phyloP scores from a whole-genome alignment of 2,113 vertebrate genomes.

The Amphiprion percula region DNA sequence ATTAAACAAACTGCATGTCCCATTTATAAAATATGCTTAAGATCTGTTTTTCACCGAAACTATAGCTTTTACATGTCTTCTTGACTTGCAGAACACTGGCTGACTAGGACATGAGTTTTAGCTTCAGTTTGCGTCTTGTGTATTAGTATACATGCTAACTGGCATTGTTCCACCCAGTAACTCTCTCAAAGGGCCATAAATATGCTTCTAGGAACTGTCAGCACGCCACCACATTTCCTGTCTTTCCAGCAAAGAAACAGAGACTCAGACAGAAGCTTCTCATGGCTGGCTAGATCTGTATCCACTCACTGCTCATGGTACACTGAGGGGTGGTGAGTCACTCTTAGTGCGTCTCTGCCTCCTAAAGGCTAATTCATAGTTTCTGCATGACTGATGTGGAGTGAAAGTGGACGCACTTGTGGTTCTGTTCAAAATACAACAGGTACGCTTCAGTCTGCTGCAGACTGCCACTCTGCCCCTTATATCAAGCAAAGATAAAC shows the following conservation, averaged over 20 bases:
- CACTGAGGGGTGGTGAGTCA: background rate
- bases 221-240: background rate
- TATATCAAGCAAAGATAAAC: too few species aligned
- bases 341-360: background rate
- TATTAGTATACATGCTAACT: background rate
- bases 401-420: too few species aligned
- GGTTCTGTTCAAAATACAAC: too few species aligned
- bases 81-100: background rate
- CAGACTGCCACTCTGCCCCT: too few species aligned
- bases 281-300: background rate
- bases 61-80: background rate
- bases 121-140: background rate
- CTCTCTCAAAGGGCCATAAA: background rate
- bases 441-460: too few species aligned
- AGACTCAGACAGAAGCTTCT: constrained; percentile 2
- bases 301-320: background rate
- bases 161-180: background rate
- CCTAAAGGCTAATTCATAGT: background rate
- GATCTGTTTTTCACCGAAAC: too few species aligned
- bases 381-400: too few species aligned
- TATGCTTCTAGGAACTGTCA: constrained; percentile 3
- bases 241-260: background rate
- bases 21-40: too few species aligned
- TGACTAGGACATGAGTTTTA: background rate
- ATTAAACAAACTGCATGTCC: too few species aligned